These are phyloP conservation scores for Stichopus chloronotus DNA, from an alignment of 35 echinoderm and acorn worm genomes.

Conservation along the genomic window DNA sequence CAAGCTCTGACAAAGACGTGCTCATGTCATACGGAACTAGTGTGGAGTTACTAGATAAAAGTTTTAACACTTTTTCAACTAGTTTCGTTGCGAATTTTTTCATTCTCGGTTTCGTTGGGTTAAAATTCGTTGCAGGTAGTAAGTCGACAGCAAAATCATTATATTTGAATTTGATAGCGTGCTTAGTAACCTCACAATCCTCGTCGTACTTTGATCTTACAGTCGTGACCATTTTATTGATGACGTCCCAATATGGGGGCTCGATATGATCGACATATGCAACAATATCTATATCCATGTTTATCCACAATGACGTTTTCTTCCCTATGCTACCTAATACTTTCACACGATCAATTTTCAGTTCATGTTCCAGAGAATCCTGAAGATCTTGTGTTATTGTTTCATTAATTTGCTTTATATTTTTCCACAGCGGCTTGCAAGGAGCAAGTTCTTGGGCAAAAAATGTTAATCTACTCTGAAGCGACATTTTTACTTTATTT, in stretches of 20 bases:
- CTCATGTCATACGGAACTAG: not conserved
- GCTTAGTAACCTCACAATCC: not conserved
- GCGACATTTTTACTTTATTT: too few species aligned
- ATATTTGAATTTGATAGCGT: not conserved
- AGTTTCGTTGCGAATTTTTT: not conserved
- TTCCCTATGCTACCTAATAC: not conserved
- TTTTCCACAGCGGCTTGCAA: too few species aligned
- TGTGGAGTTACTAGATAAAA: not conserved
- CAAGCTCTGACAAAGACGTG: slow-evolving; percentile 40
- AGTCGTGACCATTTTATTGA: not conserved
- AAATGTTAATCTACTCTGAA: too few species aligned
- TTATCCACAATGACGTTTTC: not conserved
- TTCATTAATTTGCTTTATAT: too few species aligned
- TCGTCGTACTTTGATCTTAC: not conserved
- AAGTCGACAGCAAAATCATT: not conserved
- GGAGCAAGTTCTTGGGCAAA: too few species aligned
- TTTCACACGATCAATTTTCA: not conserved
- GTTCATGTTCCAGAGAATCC: not conserved
- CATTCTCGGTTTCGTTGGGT: too few species aligned
- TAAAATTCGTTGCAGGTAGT: slow-evolving; percentile 4
- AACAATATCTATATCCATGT: slow-evolving; percentile 9
- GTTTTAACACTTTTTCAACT: not conserved
- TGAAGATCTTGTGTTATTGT: too few species aligned
- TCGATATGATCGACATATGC: not conserved
- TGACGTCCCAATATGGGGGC: not conserved